Evolutionary conservation across 2,113 vertebrate genomes (phyloP).

Genomic region (Saccopteryx leptura): DNA sequence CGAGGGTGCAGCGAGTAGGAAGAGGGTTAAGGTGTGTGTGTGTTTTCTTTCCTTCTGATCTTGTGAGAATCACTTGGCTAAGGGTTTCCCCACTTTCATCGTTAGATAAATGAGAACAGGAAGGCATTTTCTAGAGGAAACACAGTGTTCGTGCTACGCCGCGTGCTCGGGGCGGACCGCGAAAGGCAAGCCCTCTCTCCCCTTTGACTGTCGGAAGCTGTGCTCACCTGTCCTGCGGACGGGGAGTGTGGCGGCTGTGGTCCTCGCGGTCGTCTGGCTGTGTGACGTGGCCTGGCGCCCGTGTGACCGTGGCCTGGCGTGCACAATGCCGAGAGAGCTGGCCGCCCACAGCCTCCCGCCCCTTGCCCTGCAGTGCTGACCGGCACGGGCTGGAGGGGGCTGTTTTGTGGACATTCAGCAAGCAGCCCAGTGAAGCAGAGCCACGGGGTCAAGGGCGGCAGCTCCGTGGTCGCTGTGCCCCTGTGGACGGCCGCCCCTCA

Average conservation of each 20-base stretch:
- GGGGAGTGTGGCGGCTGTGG: background rate
- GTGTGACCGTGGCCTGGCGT: background rate
- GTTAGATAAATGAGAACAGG: constrained; percentile 65
- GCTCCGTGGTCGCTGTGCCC: constrained; percentile 78
- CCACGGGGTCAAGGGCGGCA: constrained; percentile 72
- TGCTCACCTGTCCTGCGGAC: too few relatives aligned
- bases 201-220: constrained; percentile 63
- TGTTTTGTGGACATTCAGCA: constrained; percentile 74
- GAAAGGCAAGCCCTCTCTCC: constrained; percentile 36
- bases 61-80: constrained; percentile 46
- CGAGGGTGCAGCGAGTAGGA: background rate
- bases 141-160: constrained; percentile 67
- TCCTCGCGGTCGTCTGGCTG: constrained; percentile 11
- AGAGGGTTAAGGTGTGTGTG: background rate
- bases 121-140: constrained; percentile 64
- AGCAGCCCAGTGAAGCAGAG: constrained; percentile 80
- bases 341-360: too few relatives aligned
- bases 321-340: too few relatives aligned
- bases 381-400: background rate
- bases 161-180: constrained; percentile 59
- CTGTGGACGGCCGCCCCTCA: constrained; percentile 68
- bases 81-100: constrained; percentile 67
- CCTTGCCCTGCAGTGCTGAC: too few relatives aligned
- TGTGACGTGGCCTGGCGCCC: background rate
- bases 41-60: background rate